Conservation (phyloP, 2,797 vertebrate genomes). For the Gymnodraco acuticeps region DNA sequence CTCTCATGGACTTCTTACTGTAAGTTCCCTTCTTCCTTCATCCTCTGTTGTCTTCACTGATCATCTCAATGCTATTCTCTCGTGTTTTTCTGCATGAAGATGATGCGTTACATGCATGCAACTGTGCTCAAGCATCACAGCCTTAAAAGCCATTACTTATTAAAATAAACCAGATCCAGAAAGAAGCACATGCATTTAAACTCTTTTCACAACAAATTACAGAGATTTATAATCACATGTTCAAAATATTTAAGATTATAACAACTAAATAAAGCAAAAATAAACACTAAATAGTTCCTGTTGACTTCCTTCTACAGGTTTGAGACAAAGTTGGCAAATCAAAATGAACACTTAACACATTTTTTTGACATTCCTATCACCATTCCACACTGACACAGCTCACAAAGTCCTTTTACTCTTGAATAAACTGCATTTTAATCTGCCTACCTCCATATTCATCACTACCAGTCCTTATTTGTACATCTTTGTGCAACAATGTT, state of each 20-base stretch:
- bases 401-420: background rate
- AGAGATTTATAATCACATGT: background rate
- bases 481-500: background rate
- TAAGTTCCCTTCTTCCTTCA: background rate
- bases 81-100: constrained; percentile 9
- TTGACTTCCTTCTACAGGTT: background rate
- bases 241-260: background rate
- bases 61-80: constrained; percentile 6
- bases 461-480: constrained; percentile 7
- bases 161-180: constrained; percentile 52
- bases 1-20: background rate
- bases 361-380: background rate
- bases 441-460: background rate
- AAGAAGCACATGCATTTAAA: constrained; percentile 8
- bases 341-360: background rate
- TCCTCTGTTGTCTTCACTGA: background rate
- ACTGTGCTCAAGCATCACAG: background rate
- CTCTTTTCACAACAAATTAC: background rate
- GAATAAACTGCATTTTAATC: constrained; percentile 4
- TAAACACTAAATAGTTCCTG: background rate
- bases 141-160: constrained; percentile 18
- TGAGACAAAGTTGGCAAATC: background rate
- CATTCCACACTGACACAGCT: background rate
- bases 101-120: constrained; percentile 10
- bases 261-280: background rate